Percentiles rank a stretch among this genome's conserved stretches.
phyloP scores from a whole-genome alignment of 1,140 invertebrate genomes.

The Tetramorium parvispinum region DNA sequence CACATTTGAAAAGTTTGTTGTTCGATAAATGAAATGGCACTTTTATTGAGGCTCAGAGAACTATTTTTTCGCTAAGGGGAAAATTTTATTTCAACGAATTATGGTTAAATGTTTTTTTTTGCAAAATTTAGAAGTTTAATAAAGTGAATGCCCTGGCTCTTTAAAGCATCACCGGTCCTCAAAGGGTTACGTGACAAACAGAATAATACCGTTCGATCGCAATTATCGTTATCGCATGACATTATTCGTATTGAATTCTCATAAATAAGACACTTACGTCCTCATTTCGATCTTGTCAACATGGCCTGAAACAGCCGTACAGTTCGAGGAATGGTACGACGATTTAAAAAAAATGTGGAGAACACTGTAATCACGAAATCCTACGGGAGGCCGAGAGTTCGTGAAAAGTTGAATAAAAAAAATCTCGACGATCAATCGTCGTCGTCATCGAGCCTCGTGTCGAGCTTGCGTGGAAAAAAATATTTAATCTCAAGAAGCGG shows the following conservation, averaged over 20 bases:
- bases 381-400: too few species aligned
- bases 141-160: too few species aligned
- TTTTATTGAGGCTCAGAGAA: too few species aligned
- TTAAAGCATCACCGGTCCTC: too few species aligned
- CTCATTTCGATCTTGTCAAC: background rate
- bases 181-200: background rate
- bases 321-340: background rate
- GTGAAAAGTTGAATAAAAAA: background rate
- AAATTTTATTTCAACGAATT: too few species aligned
- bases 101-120: too few species aligned
- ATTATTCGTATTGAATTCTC: background rate
- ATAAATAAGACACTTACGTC: background rate
- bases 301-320: background rate
- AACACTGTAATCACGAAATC: background rate
- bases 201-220: background rate
- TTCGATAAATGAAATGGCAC: too few species aligned
- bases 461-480: slow-evolving; percentile 73
- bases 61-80: too few species aligned
- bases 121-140: too few species aligned
- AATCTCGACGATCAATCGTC: slow-evolving; percentile 6
- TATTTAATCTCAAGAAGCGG: slow-evolving; percentile 79
- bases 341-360: background rate
- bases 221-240: background rate
- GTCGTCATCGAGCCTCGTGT: slow-evolving; percentile 21
- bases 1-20: too few species aligned